A percentile compares a stretch with the other conserved stretches of the same genome.
These are phyloP conservation scores for Dinomys branickii DNA, from an alignment of 2,113 vertebrate species.

Conservation along the genomic window DNA sequence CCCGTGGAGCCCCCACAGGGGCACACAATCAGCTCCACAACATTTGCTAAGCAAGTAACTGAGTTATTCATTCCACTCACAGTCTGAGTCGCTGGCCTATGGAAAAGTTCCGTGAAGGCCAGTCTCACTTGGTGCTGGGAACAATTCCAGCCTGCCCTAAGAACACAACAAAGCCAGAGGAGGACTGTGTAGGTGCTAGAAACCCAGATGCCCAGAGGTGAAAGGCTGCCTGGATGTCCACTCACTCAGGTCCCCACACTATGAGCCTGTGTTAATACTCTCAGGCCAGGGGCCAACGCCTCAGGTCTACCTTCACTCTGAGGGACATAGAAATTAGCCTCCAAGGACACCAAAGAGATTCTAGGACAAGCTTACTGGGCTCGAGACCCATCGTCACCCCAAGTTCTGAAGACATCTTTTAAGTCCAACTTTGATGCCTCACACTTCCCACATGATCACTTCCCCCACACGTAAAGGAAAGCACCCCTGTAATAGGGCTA, in stretches of 20 bases:
- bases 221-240: background rate
- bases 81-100: background rate
- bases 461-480: background rate
- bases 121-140: background rate
- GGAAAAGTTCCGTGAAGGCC: background rate
- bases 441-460: background rate
- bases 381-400: background rate
- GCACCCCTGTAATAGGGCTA: background rate
- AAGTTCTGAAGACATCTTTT: background rate
- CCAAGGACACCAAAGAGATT: background rate
- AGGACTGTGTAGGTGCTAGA: background rate
- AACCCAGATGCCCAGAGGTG: background rate
- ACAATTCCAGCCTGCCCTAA: slow-evolving; percentile 41
- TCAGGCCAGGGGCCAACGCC: background rate
- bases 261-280: too few species aligned
- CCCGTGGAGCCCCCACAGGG: background rate
- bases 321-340: slow-evolving; percentile 12
- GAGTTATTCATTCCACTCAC: background rate
- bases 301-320: background rate
- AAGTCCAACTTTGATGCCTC: background rate
- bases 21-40: background rate
- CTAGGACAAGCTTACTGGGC: background rate
- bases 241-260: background rate
- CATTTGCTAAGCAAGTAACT: background rate
- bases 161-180: slow-evolving; percentile 18